phyloP scores from a whole-genome alignment of 2,888 invertebrate genomes.

The Thera britannica region DNA sequence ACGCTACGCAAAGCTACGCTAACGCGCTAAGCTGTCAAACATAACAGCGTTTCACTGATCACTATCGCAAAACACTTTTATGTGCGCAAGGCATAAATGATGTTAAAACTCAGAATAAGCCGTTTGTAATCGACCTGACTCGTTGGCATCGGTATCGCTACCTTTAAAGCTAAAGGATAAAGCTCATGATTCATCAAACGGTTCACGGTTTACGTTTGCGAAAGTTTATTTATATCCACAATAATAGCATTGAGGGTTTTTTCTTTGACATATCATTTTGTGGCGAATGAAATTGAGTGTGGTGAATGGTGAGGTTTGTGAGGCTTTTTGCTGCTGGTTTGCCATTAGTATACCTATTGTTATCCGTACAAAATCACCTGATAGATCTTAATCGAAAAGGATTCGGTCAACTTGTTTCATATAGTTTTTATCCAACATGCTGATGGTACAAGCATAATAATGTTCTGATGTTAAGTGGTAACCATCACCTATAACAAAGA shows the following conservation, averaged over 20 bases:
- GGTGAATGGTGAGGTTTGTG: conserved; percentile 21
- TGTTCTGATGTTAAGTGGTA: too few relatives aligned
- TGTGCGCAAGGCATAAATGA: too few relatives aligned
- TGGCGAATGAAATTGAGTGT: conserved; percentile 53
- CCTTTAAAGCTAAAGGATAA: background rate
- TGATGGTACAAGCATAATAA: too few relatives aligned
- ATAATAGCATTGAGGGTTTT: conserved; percentile 47
- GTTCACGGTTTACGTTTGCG: conserved; percentile 63
- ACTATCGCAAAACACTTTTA: too few relatives aligned
- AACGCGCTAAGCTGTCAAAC: too few relatives aligned
- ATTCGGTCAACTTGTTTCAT: background rate
- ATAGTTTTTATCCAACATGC: too few relatives aligned
- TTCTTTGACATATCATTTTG: conserved; percentile 60
- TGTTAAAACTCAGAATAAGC: too few relatives aligned
- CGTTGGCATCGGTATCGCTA: background rate
- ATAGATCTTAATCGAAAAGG: conserved; percentile 10
- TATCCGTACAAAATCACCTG: conserved; percentile 16
- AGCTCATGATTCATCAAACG: conserved; percentile 63
- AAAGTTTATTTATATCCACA: conserved; percentile 59
- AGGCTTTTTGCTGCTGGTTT: conserved; percentile 27
- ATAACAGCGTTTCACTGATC: too few relatives aligned
- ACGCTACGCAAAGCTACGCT: too few relatives aligned
- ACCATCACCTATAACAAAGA: too few relatives aligned
- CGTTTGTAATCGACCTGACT: background rate
- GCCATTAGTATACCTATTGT: background rate